Evolutionary conservation across 2,113 vertebrate genomes (phyloP).

Genomic region (Uria lomvia): DNA sequence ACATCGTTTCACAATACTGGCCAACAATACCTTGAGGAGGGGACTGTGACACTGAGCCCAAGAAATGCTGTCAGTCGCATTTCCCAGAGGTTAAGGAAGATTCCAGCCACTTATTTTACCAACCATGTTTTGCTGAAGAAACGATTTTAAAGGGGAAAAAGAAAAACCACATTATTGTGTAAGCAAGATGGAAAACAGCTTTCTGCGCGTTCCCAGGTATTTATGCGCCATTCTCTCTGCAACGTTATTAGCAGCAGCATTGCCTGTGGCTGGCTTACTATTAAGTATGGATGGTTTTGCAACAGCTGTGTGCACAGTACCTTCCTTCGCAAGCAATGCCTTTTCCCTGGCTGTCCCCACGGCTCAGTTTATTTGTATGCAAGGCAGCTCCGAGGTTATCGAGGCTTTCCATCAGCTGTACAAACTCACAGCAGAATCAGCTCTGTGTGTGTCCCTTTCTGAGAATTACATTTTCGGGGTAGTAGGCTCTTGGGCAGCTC

Average conservation of each 20-base stretch:
- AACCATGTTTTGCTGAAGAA: background rate
- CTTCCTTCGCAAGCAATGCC: background rate
- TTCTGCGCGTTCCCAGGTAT: background rate
- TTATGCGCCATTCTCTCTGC: background rate
- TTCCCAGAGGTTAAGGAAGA: background rate
- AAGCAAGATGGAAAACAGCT: background rate
- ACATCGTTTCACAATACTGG: background rate
- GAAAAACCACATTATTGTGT: background rate
- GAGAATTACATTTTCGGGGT: background rate
- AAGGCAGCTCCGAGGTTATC: background rate
- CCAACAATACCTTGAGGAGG: background rate
- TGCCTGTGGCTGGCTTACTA: background rate
- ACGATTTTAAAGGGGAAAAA: background rate
- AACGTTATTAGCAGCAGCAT: background rate
- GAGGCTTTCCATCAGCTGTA: conserved; percentile 26
- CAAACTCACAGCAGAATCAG: conserved; percentile 4
- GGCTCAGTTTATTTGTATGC: conserved; percentile 34
- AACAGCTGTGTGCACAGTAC: conserved; percentile 1
- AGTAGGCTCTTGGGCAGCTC: background rate
- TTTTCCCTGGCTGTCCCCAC: background rate
- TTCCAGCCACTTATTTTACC: background rate
- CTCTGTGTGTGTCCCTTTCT: background rate
- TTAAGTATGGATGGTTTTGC: background rate
- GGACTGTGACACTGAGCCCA: background rate
- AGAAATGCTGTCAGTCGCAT: background rate